Evolutionary conservation across 2,888 invertebrate species (phyloP).

Genomic region (Leucania comma): DNA sequence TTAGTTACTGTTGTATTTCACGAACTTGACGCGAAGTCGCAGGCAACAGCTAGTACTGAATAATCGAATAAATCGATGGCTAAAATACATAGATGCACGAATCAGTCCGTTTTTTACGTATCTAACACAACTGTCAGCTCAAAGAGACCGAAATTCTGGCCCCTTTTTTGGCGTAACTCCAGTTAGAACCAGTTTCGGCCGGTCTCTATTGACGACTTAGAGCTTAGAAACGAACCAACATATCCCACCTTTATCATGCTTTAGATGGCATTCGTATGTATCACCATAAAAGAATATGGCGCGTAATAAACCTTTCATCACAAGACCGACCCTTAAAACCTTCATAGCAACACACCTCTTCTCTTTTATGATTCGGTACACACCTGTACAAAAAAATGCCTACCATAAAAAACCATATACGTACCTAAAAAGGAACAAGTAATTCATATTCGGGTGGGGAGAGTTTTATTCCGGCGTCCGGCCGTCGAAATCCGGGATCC

Average conservation of each 20-base stretch:
- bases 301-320: conserved; percentile 29
- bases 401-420: conserved; percentile 18
- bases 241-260: neutral
- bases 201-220: neutral
- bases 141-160: no score
- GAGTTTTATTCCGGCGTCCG: conserved; percentile 59
- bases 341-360: neutral
- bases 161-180: no score
- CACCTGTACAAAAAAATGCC: conserved; percentile 16
- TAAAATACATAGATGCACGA: no score
- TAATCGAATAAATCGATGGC: no score
- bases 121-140: no score
- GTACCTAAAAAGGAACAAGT: conserved; percentile 43
- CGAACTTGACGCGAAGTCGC: no score
- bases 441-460: conserved; percentile 60
- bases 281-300: conserved; percentile 35
- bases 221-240: neutral
- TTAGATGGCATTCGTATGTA: conserved; percentile 2
- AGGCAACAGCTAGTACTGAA: no score
- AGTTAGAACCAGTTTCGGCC: neutral
- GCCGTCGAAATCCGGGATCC: conserved; percentile 63
- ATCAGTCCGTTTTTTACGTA: no score
- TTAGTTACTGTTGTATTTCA: no score
- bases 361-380: conserved; percentile 4
- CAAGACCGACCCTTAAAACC: neutral